Evolutionary conservation across 2,888 invertebrate species (phyloP), one percentile per base, ranked within the genome.

Genomic region (Drosophila kambysellisi): DNA sequence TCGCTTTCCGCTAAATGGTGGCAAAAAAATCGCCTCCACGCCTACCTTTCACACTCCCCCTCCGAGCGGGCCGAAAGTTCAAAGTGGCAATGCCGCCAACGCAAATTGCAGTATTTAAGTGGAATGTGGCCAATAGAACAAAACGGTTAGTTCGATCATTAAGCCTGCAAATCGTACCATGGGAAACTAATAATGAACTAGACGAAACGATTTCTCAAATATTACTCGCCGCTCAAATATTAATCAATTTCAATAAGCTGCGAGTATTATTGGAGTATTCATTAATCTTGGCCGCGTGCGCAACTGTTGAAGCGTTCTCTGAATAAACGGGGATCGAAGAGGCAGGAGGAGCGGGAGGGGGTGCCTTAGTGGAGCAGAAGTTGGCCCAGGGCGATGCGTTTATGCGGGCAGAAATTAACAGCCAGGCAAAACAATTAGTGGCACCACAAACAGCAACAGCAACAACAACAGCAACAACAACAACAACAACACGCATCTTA

Each of bases 341-440:
- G 41, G n/a, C 32, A n/a, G 54, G 9, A 9, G 3, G 12, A 33
- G 7, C 12, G 53, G 12, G 48, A 15, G 57, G 52, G 43, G 52
- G 30, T 39, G 69, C 43, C 76, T 84, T 84, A 81, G 87, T 84
- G 85, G 89, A 84, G 77, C 84, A 85, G 58, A 73, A 85, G 79
- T 69, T 87, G 84, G 84, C 89, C 82, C 54, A 65, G 68, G 84
- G 84, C 89, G 70, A 73, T 81, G 89, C 89, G 89, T 75, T 86
- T 89, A 85, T 85, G 85, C 89, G 88, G 85, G 85, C 85, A 87
- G 85, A 86, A 88, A 88, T 88, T 88, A 84, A 84, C 87, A 84
- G 83, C 81, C 70, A 88, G 70, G 78, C 86, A 81, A 86, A 85
- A 85, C 84, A 85, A 85, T 85, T 85, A 85, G 84, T 87, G 87